phyloP scores from a whole-genome alignment of 2,113 vertebrate genomes.

The Lepidothrix coronata region DNA sequence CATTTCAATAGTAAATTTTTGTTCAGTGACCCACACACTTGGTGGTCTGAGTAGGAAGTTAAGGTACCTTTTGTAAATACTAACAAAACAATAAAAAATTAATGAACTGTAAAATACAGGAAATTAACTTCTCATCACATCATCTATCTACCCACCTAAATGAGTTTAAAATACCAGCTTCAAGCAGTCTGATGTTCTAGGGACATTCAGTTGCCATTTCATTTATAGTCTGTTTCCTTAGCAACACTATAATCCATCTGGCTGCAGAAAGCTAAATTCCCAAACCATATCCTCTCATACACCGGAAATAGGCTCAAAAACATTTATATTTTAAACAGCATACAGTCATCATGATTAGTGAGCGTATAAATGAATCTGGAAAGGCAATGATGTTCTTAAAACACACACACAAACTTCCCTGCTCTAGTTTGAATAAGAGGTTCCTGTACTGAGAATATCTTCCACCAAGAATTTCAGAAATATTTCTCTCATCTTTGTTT shows the following conservation, averaged over 20 bases:
- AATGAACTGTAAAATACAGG: conserved; percentile 21
- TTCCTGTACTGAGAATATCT: not conserved
- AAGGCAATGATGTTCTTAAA: conserved; percentile 10
- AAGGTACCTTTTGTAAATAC: conserved; percentile 15
- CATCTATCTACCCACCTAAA: conserved; percentile 41
- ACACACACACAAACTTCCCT: not conserved
- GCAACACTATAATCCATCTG: conserved; percentile 69
- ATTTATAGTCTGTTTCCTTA: conserved; percentile 71
- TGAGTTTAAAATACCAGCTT: conserved; percentile 63
- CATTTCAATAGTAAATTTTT: not conserved
- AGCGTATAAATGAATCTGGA: not conserved
- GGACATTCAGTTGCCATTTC: conserved; percentile 62
- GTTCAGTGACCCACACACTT: not conserved
- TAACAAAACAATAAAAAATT: conserved; percentile 50
- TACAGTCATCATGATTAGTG: conserved; percentile 15
- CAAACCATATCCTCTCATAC: conserved; percentile 55
- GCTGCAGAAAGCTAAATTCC: conserved; percentile 61
- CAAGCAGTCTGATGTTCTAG: conserved; percentile 59
- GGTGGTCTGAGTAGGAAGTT: not conserved
- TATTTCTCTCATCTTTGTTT: not conserved
- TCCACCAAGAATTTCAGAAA: not conserved
- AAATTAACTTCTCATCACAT: conserved; percentile 38
- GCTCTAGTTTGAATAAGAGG: not conserved
- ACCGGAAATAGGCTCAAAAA: conserved; percentile 43
- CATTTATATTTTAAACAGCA: conserved; percentile 58